phyloP scores from a whole-genome alignment of 2,888 invertebrate species.

The Hydrotaea cyrtoneurina region DNA sequence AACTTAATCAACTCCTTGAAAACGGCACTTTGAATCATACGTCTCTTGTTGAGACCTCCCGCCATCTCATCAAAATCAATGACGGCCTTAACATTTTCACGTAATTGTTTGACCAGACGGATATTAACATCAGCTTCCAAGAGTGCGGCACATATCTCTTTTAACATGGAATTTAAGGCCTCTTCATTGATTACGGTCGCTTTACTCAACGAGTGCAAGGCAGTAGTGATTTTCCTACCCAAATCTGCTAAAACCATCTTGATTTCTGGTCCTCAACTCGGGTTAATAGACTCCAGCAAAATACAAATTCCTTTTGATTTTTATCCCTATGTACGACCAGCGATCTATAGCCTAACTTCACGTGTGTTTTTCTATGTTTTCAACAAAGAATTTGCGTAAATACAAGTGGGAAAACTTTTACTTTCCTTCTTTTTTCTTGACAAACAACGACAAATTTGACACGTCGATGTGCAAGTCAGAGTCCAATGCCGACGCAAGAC shows the following conservation, averaged over 20 bases:
- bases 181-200: constrained; percentile 99
- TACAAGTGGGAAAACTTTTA: constrained; percentile 44
- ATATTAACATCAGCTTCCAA: constrained; percentile 99
- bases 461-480: constrained; percentile 69
- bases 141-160: constrained; percentile 98
- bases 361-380: constrained; percentile 41
- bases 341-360: constrained; percentile 26
- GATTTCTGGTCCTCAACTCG: constrained; percentile 13
- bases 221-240: constrained; percentile 99
- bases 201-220: constrained; percentile 97
- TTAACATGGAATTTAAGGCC: constrained; percentile 99
- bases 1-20: constrained; percentile 99
- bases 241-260: constrained; percentile 99
- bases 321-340: neutral
- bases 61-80: constrained; percentile 99
- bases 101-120: constrained; percentile 94
- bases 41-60: constrained; percentile 97
- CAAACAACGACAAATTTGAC: constrained; percentile 67
- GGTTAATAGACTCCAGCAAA: neutral
- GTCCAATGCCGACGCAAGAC: neutral
- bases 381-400: constrained; percentile 46
- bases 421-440: constrained; percentile 46
- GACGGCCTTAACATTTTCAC: constrained; percentile 98
- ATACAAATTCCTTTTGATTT: neutral
- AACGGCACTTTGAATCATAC: constrained; percentile 99